Evolutionary conservation across 1,140 invertebrate genomes (phyloP).

Genomic region (Hycleus phaleratus): DNA sequence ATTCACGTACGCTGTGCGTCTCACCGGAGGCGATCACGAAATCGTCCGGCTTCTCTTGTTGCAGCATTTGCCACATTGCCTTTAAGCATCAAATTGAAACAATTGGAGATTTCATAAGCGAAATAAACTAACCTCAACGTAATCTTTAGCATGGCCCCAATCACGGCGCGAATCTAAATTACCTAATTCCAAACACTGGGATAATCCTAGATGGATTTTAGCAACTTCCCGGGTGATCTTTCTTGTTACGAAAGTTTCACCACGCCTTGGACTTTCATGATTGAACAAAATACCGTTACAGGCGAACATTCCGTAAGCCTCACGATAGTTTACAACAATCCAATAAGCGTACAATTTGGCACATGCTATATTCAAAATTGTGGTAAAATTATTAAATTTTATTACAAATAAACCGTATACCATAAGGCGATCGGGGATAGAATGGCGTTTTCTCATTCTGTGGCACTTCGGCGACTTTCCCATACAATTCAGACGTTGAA

Average conservation of each 20-base stretch:
- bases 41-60: conserved; percentile 86
- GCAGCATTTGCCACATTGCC: conserved; percentile 99
- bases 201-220: conserved; percentile 85
- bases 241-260: conserved; percentile 97
- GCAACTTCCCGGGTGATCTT: conserved; percentile 97
- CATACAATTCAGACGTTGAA: conserved; percentile 96
- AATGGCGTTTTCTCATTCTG: conserved; percentile 98
- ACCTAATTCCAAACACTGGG: conserved; percentile 85
- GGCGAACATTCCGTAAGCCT: conserved; percentile 96
- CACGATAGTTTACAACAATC: conserved; percentile 97
- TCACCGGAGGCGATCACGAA: conserved; percentile 97
- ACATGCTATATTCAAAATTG: conserved; percentile 59
- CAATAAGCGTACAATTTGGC: conserved; percentile 98
- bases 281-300: conserved; percentile 99
- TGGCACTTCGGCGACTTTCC: conserved; percentile 93
- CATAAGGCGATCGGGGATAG: conserved; percentile 99
- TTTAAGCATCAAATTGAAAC: conserved; percentile 39
- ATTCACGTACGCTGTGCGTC: conserved; percentile 91
- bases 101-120: no score
- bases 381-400: background rate
- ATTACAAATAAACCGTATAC: conserved; percentile 46
- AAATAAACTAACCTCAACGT: conserved; percentile 66
- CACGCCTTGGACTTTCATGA: conserved; percentile 95
- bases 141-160: conserved; percentile 99
- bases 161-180: conserved; percentile 95